Conservation (phyloP, 2,113 vertebrate genomes). For the Bos taurus region ARS-UCD2.0 NC_037328.1:65727501-65728000, state of each 20-base stretch:
- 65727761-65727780: not conserved
- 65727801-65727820: not conserved
- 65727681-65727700: not conserved
- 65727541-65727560: not conserved
- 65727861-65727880: not conserved
- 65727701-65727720: constrained; percentile 7
- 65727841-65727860: not conserved
- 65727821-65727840: not conserved
- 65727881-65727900: not conserved
- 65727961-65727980: not conserved
- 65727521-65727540: not conserved
- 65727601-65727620: not conserved
- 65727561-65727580: not conserved
- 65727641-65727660: not conserved
- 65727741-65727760: not conserved
- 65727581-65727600: constrained; percentile 8
- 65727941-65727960: not conserved
- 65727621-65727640: not conserved
- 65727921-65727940: not conserved
- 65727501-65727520: not conserved
- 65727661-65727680: not conserved
- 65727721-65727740: not conserved
- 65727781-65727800: not conserved
- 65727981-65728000: not conserved
- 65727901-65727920: not conserved